phyloP scores from a whole-genome alignment of 1,140 invertebrate genomes.

The Armadillidium nasatum region DNA sequence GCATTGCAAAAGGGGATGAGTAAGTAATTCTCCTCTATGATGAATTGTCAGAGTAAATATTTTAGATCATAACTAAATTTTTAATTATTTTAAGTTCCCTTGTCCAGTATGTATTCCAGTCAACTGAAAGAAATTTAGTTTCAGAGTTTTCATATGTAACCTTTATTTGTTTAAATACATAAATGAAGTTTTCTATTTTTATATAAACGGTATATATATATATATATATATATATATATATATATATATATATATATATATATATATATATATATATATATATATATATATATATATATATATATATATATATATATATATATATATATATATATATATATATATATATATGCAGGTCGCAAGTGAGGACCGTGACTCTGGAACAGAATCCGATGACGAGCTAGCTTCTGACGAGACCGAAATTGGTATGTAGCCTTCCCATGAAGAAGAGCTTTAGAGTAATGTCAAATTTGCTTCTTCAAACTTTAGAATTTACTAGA shows the following conservation, averaged over 20 bases:
- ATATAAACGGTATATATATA: not conserved
- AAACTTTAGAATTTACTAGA: no score
- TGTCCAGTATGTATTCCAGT: no score
- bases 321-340: conserved; percentile 23
- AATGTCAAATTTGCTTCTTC: no score
- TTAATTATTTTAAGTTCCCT: no score
- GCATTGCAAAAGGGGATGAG: not conserved
- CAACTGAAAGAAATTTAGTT: no score
- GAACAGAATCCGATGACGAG: conserved; percentile 45
- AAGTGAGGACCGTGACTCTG: conserved; percentile 44
- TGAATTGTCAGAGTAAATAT: no score
- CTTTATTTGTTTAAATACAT: no score
- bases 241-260: conserved; percentile 22
- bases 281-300: conserved; percentile 9
- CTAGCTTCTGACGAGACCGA: conserved; percentile 42
- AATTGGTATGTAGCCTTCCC: conserved; percentile 23
- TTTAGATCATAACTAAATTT: no score
- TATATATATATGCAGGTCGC: conserved; percentile 11
- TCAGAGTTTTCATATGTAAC: no score
- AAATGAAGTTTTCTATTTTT: no score
- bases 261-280: conserved; percentile 12
- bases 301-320: conserved; percentile 24
- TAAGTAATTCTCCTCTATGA: no score
- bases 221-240: conserved; percentile 24
- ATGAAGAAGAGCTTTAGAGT: no score